Evolutionary conservation across 2,797 vertebrate genomes (phyloP).

Genomic region (Labroides dimidiatus): DNA sequence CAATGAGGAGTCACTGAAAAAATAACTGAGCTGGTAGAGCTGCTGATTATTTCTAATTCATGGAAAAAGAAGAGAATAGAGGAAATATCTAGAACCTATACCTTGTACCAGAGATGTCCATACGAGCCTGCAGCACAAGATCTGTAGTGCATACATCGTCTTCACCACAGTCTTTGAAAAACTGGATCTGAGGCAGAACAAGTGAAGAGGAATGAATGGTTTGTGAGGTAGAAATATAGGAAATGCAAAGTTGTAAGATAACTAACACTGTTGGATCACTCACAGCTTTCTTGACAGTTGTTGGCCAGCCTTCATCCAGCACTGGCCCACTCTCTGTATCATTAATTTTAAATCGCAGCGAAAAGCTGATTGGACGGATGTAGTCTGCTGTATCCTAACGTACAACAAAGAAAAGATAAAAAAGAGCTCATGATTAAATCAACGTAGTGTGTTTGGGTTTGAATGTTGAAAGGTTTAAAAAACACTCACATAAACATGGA

Average conservation of each 20-base stretch:
- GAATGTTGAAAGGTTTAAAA: background rate
- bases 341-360: slow-evolving; percentile 88
- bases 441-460: background rate
- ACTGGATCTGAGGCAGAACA: slow-evolving; percentile 86
- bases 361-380: slow-evolving; percentile 91
- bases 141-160: slow-evolving; percentile 92
- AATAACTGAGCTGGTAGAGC: background rate
- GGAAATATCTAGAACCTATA: slow-evolving; percentile 52
- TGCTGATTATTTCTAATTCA: background rate
- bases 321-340: slow-evolving; percentile 85
- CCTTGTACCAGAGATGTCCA: slow-evolving; percentile 91
- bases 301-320: slow-evolving; percentile 89
- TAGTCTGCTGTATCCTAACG: slow-evolving; percentile 93
- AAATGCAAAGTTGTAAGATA: background rate
- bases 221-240: background rate
- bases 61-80: background rate
- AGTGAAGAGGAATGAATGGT: background rate
- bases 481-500: slow-evolving; percentile 92
- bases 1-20: slow-evolving; percentile 18
- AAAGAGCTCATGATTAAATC: background rate
- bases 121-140: slow-evolving; percentile 87
- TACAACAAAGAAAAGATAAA: slow-evolving; percentile 8
- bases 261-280: slow-evolving; percentile 46
- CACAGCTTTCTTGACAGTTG: slow-evolving; percentile 87
- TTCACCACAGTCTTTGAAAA: slow-evolving; percentile 96